A percentile compares a stretch with the other conserved stretches of the same genome.
phyloP scores from a whole-genome alignment of 2,888 invertebrate genomes.

The Tachina lurida region DNA sequence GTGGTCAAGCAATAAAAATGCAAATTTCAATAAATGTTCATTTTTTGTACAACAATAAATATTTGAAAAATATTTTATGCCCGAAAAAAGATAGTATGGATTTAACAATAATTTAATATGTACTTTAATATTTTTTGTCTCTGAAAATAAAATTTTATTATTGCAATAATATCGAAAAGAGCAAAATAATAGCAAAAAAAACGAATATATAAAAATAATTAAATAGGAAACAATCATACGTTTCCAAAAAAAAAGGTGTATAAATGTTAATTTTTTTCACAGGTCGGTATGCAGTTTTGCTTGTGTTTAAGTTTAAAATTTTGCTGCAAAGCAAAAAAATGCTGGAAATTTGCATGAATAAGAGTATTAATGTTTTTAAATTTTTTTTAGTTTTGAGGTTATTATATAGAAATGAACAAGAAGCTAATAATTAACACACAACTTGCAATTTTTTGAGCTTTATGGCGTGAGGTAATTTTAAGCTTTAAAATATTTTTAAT shows the following conservation, averaged over 20 bases:
- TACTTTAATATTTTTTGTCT: conserved; percentile 41
- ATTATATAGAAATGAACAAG: no score
- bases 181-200: conserved; percentile 50
- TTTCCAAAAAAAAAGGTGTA: neutral
- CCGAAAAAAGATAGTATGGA: conserved; percentile 31
- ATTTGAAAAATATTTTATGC: conserved; percentile 48
- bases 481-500: no score
- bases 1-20: conserved; percentile 68
- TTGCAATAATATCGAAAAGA: conserved; percentile 23
- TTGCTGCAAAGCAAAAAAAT: neutral
- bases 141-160: conserved; percentile 60
- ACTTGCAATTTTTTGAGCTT: no score
- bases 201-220: neutral
- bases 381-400: no score
- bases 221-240: neutral
- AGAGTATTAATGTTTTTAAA: no score
- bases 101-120: conserved; percentile 59
- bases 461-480: no score
- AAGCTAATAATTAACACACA: no score
- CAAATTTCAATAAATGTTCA: conserved; percentile 61
- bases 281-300: neutral
- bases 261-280: neutral
- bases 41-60: conserved; percentile 39
- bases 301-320: neutral
- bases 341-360: neutral